Evolutionary conservation across 2,888 invertebrate genomes (phyloP).

Genomic region (Danaus chrysippus): DNA sequence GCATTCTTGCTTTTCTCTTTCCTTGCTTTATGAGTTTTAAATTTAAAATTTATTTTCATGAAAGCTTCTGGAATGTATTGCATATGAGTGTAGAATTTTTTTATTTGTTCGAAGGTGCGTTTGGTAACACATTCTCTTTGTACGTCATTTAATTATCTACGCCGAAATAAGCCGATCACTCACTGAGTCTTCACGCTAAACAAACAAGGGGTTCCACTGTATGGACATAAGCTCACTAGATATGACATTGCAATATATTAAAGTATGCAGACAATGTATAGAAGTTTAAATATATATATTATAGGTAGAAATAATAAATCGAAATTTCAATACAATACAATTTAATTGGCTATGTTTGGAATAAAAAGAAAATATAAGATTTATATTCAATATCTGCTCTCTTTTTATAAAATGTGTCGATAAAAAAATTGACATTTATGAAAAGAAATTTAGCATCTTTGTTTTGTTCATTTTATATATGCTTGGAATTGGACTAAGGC

Average conservation of each 20-base stretch:
- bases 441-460: conserved; percentile 14
- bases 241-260: conserved; percentile 21
- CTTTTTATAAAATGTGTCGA: not conserved
- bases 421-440: not conserved
- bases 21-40: too few relatives aligned
- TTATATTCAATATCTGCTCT: not conserved
- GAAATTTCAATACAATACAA: not conserved
- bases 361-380: not conserved
- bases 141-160: conserved; percentile 64
- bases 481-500: conserved; percentile 40
- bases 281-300: conserved; percentile 7
- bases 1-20: too few relatives aligned
- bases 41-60: too few relatives aligned
- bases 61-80: too few relatives aligned
- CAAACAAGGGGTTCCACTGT: not conserved
- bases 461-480: conserved; percentile 30
- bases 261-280: too few relatives aligned
- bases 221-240: conserved; percentile 35
- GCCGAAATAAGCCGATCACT: conserved; percentile 75
- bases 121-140: conserved; percentile 45
- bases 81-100: not conserved
- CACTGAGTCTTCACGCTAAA: conserved; percentile 30
- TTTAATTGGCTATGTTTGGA: not conserved
- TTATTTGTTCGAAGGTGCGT: conserved; percentile 28
- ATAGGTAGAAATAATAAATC: not conserved